Evolutionary conservation across 2,797 vertebrate species (phyloP), one percentile per base, ranked within the genome.

Genomic region (Champsocephalus esox): DNA sequence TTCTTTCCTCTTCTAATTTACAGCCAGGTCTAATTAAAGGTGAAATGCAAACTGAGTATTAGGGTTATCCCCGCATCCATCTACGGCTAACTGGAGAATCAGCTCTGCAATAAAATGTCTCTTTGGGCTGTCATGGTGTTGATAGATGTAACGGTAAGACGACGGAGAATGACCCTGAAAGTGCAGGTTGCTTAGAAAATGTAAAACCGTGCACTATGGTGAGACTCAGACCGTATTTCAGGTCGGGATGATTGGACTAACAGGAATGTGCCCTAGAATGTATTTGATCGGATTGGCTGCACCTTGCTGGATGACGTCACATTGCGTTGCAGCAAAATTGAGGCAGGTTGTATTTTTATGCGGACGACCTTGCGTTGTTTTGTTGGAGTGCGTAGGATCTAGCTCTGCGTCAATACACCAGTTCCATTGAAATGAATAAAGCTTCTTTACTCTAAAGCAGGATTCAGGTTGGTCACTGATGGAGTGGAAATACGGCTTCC

Each of bases 291-390:
- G 14, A 16, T 14, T 24, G 28, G 51, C 51, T 6, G 38, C 38
- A 45, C 24, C 38, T 45, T 51, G 3, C 14, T 0, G 2, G 21
- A 45, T 66, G 62, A 58, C 9, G 7, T 66, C 12, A 45, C 10
- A 34, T 16, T 57, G 54, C 32, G 41, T 43, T 73, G 61, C 62
- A 58, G 46, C 54, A 57, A 43, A 64, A 49, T 44, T 19, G 24
- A 46, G 64, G 10, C 5, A 32, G 10, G 38, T 44, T 19, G 0
- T 4, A 2, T n/a, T n/a, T 50, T 49, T 4, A 44, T 13, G 10
- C 9, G 3, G 41, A 4, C 8, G 17, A 34, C 24, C 28, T 12
- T 7, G n/a, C 0, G 2, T 28, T 28, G 10, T 56, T 55, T 49
- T 16, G 17, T 12, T 0, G 2, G 17, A 10, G 12, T 57, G 24